Evolutionary conservation across 2,797 vertebrate species (phyloP).

Genomic region (Anolis apletophallus): DNA sequence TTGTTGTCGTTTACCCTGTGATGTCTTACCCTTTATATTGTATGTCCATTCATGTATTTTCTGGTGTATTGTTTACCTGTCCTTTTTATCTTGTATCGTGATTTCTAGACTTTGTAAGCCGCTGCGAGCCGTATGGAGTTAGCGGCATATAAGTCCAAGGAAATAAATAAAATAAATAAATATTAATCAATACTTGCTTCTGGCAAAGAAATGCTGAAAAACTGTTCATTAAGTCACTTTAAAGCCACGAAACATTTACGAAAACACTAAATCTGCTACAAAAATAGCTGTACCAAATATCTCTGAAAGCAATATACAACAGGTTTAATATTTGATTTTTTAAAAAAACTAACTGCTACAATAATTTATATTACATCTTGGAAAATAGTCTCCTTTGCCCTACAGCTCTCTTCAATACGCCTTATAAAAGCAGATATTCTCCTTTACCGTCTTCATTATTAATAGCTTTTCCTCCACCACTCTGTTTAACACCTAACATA

Average conservation of each 20-base stretch:
- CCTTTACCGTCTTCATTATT: constrained; percentile 16
- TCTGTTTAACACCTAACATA: background rate
- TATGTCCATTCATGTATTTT: no score
- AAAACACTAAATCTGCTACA: constrained; percentile 38
- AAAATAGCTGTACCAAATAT: background rate
- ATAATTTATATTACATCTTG: constrained; percentile 20
- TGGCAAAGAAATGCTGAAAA: constrained; percentile 16
- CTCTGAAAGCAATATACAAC: background rate
- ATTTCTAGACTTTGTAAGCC: no score
- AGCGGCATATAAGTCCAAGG: no score
- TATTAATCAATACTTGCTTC: background rate
- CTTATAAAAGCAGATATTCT: background rate
- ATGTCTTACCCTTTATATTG: no score
- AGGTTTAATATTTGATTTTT: background rate
- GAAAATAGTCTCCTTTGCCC: constrained; percentile 28
- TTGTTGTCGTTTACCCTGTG: no score
- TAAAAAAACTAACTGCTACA: constrained; percentile 35
- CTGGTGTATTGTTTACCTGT: no score
- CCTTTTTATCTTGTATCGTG: no score
- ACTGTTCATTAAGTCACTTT: background rate
- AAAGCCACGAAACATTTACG: background rate
- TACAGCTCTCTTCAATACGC: constrained; percentile 6
- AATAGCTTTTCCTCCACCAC: background rate
- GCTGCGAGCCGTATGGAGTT: no score
- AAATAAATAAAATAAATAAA: no score